Percentiles rank a stretch among this genome's conserved stretches.
phyloP scores from a whole-genome alignment of 2,113 vertebrate species.

The Vidua macroura region DNA sequence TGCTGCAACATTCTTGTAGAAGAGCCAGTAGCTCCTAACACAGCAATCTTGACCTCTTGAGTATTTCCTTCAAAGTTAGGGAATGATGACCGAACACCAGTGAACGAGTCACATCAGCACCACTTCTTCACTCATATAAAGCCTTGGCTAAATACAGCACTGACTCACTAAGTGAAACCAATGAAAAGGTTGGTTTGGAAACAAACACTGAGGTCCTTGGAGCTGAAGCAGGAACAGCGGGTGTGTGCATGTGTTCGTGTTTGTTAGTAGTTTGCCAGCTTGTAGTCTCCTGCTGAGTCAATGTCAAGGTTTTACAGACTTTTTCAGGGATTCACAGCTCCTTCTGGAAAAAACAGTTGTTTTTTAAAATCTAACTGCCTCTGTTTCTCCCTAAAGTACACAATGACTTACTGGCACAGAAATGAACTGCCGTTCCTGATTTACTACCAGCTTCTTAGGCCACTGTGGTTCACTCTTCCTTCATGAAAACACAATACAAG shows the following conservation, averaged over 20 bases:
- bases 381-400: not conserved
- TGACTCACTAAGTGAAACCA: not conserved
- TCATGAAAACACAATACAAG: not conserved
- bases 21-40: not conserved
- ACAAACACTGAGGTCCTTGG: not conserved
- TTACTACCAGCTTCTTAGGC: not conserved
- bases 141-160: not conserved
- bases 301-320: not conserved
- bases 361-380: not conserved
- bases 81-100: rapidly evolving
- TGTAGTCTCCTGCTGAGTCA: not conserved
- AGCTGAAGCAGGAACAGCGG: not conserved
- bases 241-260: too few relatives aligned
- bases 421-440: not conserved
- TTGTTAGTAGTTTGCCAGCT: not conserved
- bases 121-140: not conserved
- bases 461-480: not conserved
- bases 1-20: not conserved
- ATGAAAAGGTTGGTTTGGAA: not conserved
- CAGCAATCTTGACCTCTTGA: not conserved
- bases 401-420: not conserved
- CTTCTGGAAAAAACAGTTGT: not conserved
- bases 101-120: not conserved
- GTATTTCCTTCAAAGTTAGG: not conserved
- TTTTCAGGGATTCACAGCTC: not conserved